Evolutionary conservation across 2,113 vertebrate genomes (phyloP).

Genomic region (Rhizomys pruinosus): DNA sequence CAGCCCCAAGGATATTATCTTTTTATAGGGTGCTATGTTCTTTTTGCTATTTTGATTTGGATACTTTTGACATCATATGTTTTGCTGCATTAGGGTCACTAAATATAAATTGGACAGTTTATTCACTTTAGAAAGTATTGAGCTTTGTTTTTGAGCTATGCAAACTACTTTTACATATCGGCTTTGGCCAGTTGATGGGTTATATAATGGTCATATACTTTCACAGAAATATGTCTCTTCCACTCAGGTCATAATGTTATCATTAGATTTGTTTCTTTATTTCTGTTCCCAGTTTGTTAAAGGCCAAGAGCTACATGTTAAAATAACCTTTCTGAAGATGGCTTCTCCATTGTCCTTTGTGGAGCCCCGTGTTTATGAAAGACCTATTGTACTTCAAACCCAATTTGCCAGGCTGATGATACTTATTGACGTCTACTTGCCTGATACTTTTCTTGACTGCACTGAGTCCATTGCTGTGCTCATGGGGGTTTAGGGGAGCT

Average conservation of each 20-base stretch:
- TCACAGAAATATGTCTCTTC: background rate
- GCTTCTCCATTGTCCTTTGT: background rate
- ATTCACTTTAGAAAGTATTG: background rate
- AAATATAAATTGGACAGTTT: constrained; percentile 8
- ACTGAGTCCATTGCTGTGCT: background rate
- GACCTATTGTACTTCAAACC: background rate
- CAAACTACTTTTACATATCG: constrained; percentile 48
- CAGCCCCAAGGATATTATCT: no score
- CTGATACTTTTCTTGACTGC: background rate
- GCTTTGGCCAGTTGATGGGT: constrained; percentile 9
- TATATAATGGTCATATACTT: background rate
- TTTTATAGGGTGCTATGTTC: background rate
- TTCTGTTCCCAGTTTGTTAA: background rate
- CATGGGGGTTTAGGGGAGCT: background rate
- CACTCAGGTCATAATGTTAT: background rate
- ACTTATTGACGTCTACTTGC: background rate
- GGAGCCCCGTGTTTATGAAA: constrained; percentile 25
- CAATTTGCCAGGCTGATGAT: background rate
- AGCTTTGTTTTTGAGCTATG: constrained; percentile 1
- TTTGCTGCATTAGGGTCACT: constrained; percentile 31
- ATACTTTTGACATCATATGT: background rate
- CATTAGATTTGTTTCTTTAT: constrained; percentile 17
- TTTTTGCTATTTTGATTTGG: constrained; percentile 33
- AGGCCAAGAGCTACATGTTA: background rate
- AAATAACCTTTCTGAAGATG: background rate